phyloP scores from a whole-genome alignment of 2,113 vertebrate genomes.

The Anhinga rufa region DNA sequence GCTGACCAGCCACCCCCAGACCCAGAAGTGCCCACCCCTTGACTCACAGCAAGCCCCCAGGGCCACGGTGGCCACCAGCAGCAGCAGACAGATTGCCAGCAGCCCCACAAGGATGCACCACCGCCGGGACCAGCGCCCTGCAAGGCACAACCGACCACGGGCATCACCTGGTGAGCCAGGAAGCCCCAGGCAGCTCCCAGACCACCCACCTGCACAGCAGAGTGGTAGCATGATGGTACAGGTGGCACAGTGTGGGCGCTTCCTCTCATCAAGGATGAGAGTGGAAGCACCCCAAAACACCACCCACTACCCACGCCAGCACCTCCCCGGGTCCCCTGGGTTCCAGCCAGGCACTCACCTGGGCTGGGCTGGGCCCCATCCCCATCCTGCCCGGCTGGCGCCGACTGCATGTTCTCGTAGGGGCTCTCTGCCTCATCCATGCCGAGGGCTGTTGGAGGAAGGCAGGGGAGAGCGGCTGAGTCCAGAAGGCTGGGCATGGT shows the following conservation, averaged over 20 bases:
- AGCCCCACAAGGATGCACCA: background rate
- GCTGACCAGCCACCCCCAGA: background rate
- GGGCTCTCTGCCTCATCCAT: background rate
- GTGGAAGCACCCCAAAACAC: background rate
- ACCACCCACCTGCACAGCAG: background rate
- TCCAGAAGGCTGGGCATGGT: accelerated
- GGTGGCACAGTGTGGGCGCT: accelerated
- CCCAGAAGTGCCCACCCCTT: background rate
- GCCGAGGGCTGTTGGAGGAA: background rate
- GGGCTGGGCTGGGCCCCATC: background rate
- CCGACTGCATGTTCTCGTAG: background rate
- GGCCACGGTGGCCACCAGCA: background rate
- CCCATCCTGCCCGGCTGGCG: background rate
- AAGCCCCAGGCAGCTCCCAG: background rate
- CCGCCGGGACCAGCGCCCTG: background rate
- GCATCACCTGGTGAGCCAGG: background rate
- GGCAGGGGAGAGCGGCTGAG: background rate
- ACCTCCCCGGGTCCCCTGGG: background rate
- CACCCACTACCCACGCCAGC: background rate
- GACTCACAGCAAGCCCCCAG: conserved; percentile 20
- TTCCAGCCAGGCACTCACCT: background rate
- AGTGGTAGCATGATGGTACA: background rate
- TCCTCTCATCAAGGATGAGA: background rate
- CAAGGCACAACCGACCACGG: background rate
- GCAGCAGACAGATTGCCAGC: background rate